Base-by-base conservation (phyloP, 2,888 invertebrate genomes). In the Drosophila suboccidentalis region DNA sequence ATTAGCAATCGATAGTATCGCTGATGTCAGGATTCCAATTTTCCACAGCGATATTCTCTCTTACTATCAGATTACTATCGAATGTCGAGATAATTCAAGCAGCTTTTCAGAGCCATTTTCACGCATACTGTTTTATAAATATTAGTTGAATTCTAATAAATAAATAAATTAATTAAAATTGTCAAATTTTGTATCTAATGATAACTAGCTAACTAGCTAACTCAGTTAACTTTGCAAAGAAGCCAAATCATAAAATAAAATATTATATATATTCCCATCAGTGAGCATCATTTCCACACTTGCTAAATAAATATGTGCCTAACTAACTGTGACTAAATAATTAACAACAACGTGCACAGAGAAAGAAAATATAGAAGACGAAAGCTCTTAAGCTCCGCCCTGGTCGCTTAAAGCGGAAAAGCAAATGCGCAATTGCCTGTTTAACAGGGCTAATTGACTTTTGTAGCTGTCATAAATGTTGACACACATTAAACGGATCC, bases 401-500 rank as follows among this genome's bases (percentile, higher is more conserved):
- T 44, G 38, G 36, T 17, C 41, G 10, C 59, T 55, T 32, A 36
- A 64, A 50, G 41, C 29, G n/a, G 22, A 29, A 47, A 39, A 39
- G 22, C 34, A 47, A 55, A n/a, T 47, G 41, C 34, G n/a, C 26
- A 47, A 54, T 11, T 59, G 46, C 39, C 36, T 58, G 51, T 65
- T 64, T 64, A 54, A 22, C 71, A 67, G 44, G 69, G 78, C 75
- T 82, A 84, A 82, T 84, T 82, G 78, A 75, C 71, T 82, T 84
- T 82, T 84, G 82, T 80, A 44, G 75, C 72, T 70, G 78, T 55
- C 72, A 80, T 82, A 73, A 82, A 81, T 71, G 83, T 69, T 80
- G 75, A 77, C 80, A 78, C 51, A 71, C 69, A 73, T 73, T 68
- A 84, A 76, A 71, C 41, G 61, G 46, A 63, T 43, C 46, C 57